These are phyloP conservation scores for Timema cristinae DNA, from an alignment of 2,888 invertebrate genomes.

Conservation along the genomic window DNA sequence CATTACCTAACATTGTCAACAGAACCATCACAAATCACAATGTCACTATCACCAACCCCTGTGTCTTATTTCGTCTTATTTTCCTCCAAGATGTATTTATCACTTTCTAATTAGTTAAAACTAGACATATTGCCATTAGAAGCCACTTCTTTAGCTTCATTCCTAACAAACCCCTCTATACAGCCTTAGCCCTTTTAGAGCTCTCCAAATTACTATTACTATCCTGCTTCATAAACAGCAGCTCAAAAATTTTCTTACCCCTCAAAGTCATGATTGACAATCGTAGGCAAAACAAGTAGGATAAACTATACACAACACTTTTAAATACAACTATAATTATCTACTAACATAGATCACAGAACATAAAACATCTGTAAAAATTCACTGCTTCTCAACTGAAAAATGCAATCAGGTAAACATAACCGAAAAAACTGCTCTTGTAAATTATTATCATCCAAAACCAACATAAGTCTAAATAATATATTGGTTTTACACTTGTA, in stretches of 20 bases:
- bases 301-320: not conserved
- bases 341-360: no score
- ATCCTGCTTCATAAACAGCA: no score
- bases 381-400: not conserved
- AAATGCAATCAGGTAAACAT: not conserved
- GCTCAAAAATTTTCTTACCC: no score
- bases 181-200: no score
- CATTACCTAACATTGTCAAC: not conserved
- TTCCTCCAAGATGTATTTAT: not conserved
- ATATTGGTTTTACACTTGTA: not conserved
- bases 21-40: not conserved
- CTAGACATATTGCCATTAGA: not conserved
- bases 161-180: not conserved
- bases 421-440: not conserved
- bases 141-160: not conserved
- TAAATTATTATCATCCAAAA: not conserved
- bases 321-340: no score
- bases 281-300: no score
- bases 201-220: no score
- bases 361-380: no score
- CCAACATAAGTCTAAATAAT: slow-evolving; percentile 1
- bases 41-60: not conserved
- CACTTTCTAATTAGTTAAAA: not conserved
- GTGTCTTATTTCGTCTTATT: not conserved
- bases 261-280: no score